Base-by-base conservation (phyloP, 2,113 vertebrate genomes). In the Laterallus jamaicensis region DNA sequence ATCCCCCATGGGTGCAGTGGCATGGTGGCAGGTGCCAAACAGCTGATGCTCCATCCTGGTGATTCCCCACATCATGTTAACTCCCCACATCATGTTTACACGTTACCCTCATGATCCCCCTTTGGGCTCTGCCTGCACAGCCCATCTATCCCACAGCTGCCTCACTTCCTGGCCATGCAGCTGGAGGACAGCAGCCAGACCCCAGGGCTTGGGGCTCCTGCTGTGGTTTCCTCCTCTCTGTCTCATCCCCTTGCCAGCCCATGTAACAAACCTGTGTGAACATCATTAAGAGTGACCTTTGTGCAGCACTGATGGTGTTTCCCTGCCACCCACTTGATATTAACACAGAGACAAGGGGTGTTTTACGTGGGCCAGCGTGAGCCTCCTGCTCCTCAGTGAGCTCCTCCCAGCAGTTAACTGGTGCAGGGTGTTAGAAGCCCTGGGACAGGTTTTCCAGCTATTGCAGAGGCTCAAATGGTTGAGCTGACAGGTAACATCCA, bases 1-100 rank as follows among this genome's bases (percentile, higher is more conserved):
- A 44, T 50, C 18, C 22, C 52, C 22, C 3, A 1, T 4, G 14
- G 54, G 10, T 54, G 47, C 0, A 3, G 12, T 2, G 14, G 37
- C 76, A n/a, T n/a, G n/a, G n/a, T n/a, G n/a, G 5, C 3, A 0
- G 6, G 28, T 76, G 71, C 54, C 49, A 54, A 70, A 3, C 21
- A 35, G 28, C 11, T 20, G 37, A 4, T 32, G 52, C 67, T 14
- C 6, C 21, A 9, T 54, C n/a, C 67, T 0, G 2, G 17, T 24
- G 60, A 44, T 63, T 70, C 66, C 42, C 83, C 40, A 5, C 2
- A 2, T 19, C n/a, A 8, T 29, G 63, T 39, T 63, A 20, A 21
- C 49, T 70, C 66, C 42, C 83, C 40, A 5, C 2, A 2, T 19
- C n/a, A 8, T 29, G 63, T 39, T 63, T 5, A 21, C 49, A 4